Percentiles rank a stretch among this genome's conserved stretches.
These are phyloP conservation scores for Carabus problematicus DNA, from an alignment of 2,888 invertebrate genomes.

Conservation along the genomic window DNA sequence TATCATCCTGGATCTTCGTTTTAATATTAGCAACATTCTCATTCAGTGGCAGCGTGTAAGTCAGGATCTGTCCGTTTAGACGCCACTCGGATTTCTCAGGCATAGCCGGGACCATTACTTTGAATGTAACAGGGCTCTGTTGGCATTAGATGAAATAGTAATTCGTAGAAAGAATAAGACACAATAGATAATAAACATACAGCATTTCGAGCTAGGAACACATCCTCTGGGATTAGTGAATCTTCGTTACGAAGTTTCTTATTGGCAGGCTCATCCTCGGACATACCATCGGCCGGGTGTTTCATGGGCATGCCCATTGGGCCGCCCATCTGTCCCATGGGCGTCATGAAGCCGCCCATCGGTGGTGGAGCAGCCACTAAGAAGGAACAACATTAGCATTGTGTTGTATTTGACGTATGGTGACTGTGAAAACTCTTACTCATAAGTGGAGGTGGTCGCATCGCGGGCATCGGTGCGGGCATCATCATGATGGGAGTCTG, in stretches of 20 bases:
- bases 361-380: conserved; percentile 61
- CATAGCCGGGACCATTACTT: conserved; percentile 81
- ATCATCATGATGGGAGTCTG: conserved; percentile 70
- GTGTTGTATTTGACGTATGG: no score
- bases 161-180: background rate
- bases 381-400: conserved; percentile 34
- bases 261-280: conserved; percentile 83
- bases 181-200: no score
- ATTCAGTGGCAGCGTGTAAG: conserved; percentile 76
- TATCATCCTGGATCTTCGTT: conserved; percentile 81
- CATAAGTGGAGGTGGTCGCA: conserved; percentile 67
- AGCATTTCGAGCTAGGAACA: conserved; percentile 75
- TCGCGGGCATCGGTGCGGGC: conserved; percentile 65
- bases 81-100: conserved; percentile 96
- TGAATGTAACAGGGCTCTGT: conserved; percentile 79
- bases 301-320: conserved; percentile 60
- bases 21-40: conserved; percentile 88
- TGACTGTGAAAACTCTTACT: conserved; percentile 57
- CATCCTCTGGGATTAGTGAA: conserved; percentile 86
- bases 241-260: conserved; percentile 94
- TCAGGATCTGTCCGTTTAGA: conserved; percentile 87
- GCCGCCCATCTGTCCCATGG: conserved; percentile 55
- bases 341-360: conserved; percentile 60
- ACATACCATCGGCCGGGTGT: conserved; percentile 60
- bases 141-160: conserved; percentile 41